Percentiles rank a stretch among this genome's conserved stretches.
phyloP scores from a whole-genome alignment of 2,797 vertebrate species.

The Hemitrygon akajei region DNA sequence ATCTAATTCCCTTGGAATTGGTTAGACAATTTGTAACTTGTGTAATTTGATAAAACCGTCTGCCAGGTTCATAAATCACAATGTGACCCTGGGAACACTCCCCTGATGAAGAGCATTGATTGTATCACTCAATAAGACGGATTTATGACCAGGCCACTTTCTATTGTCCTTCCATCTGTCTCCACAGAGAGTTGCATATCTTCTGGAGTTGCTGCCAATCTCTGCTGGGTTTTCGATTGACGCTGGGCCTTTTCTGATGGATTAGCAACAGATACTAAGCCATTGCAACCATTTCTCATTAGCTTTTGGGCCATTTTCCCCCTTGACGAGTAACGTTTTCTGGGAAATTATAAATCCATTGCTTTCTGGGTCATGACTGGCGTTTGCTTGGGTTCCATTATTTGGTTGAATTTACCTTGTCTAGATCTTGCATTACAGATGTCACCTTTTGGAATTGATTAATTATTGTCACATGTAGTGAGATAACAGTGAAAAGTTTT shows the following conservation, averaged over 20 bases:
- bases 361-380: background rate
- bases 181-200: background rate
- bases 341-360: background rate
- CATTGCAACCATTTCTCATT: background rate
- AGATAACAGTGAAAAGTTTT: too few species aligned
- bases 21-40: slow-evolving; percentile 1
- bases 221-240: background rate
- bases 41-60: slow-evolving; percentile 45
- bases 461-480: too few species aligned
- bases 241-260: background rate
- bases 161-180: slow-evolving; percentile 29
- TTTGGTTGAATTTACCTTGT: background rate
- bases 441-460: background rate
- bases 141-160: slow-evolving; percentile 50
- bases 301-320: background rate
- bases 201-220: background rate
- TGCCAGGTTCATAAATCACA: slow-evolving; percentile 49
- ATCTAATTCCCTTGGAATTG: slow-evolving; percentile 26
- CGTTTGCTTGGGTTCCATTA: background rate
- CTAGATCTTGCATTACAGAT: background rate
- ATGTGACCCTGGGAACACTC: slow-evolving; percentile 41
- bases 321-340: background rate
- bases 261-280: background rate
- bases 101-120: slow-evolving; percentile 47
- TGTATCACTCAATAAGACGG: slow-evolving; percentile 52